phyloP scores from a whole-genome alignment of 2,888 invertebrate genomes.

The Nomada ruficornis region DNA sequence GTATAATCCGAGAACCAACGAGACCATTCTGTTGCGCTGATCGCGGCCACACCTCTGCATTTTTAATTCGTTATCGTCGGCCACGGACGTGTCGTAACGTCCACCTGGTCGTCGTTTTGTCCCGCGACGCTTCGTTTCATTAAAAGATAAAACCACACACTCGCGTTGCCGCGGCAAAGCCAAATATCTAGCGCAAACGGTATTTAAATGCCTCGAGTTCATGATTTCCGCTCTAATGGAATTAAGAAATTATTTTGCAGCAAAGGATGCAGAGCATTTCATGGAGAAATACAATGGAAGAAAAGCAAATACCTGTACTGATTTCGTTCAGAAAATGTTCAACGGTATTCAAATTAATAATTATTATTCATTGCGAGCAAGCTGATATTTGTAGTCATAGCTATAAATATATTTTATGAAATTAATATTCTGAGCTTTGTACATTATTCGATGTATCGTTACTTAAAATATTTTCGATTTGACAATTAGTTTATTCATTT shows the following conservation, averaged over 20 bases:
- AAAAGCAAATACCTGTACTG: too few relatives aligned
- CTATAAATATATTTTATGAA: too few relatives aligned
- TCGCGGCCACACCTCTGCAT: conserved; percentile 17
- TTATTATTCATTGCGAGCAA: too few relatives aligned
- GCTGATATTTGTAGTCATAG: too few relatives aligned
- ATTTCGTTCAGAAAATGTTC: too few relatives aligned
- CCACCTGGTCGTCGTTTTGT: conserved; percentile 17
- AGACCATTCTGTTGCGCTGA: conserved; percentile 4
- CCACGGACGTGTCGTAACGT: conserved; percentile 23
- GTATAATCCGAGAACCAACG: neutral
- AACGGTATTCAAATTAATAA: too few relatives aligned
- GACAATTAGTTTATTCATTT: too few relatives aligned
- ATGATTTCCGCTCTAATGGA: conserved; percentile 14
- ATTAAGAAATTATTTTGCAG: conserved; percentile 21
- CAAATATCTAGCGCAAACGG: conserved; percentile 16
- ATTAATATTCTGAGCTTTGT: too few relatives aligned
- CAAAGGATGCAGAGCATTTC: neutral
- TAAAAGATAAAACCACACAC: conserved; percentile 49
- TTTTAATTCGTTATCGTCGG: conserved; percentile 46
- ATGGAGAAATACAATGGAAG: neutral
- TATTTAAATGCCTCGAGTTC: conserved; percentile 9
- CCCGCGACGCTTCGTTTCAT: conserved; percentile 34
- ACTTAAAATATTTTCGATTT: too few relatives aligned
- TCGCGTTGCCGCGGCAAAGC: neutral
- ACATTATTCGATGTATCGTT: too few relatives aligned